Conservation (phyloP, 2,113 vertebrate genomes). For the Prunella himalayana region DNA sequence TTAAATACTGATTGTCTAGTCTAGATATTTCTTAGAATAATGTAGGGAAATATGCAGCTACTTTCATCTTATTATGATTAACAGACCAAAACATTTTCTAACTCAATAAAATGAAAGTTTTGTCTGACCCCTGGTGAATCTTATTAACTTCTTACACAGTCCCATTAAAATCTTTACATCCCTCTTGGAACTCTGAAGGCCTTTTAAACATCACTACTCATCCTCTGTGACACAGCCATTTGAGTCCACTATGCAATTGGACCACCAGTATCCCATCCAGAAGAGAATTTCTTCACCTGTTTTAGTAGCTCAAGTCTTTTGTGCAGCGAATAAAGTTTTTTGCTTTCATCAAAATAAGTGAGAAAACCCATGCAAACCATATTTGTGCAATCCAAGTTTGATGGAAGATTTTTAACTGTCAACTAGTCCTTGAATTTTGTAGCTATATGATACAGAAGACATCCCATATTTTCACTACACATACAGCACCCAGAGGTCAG, state of each 20-base stretch:
- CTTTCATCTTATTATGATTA: background rate
- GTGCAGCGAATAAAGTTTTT: background rate
- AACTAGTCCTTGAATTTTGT: background rate
- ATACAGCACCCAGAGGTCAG: background rate
- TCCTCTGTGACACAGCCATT: background rate
- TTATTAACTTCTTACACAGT: background rate
- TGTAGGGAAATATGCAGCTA: background rate
- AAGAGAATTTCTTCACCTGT: background rate
- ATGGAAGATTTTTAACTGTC: background rate
- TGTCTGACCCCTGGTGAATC: background rate
- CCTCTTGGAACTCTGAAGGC: background rate
- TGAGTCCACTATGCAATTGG: background rate
- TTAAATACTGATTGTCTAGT: background rate
- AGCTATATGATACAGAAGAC: background rate
- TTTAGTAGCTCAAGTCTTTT: background rate
- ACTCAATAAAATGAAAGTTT: background rate
- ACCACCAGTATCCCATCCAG: background rate
- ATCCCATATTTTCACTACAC: background rate
- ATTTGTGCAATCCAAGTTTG: background rate
- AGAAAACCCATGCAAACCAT: background rate
- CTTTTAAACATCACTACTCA: background rate
- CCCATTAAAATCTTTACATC: background rate
- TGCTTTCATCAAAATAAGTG: background rate
- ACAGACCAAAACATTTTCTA: background rate
- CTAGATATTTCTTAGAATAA: background rate